phyloP scores from a whole-genome alignment of 2,113 vertebrate genomes.

The Chaetodon auriga region DNA sequence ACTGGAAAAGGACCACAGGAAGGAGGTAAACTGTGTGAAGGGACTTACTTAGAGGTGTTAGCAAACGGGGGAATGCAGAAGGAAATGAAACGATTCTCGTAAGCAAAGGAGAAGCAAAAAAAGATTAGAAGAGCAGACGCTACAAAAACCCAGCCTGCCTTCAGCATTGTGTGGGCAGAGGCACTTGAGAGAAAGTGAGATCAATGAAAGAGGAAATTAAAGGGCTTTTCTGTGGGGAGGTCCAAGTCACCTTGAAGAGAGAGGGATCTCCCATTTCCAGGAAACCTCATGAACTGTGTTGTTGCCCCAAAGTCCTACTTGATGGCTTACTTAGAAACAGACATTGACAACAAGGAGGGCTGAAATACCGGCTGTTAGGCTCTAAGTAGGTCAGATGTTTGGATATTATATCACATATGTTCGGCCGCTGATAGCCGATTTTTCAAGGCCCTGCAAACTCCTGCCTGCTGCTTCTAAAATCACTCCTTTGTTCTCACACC shows the following conservation, averaged over 20 bases:
- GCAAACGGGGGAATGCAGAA: not conserved
- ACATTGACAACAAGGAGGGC: slow-evolving; percentile 12
- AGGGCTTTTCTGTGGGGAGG: slow-evolving; percentile 57
- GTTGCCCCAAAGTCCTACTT: slow-evolving; percentile 6
- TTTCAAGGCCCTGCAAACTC: not conserved
- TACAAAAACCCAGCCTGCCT: slow-evolving; percentile 11
- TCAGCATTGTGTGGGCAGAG: slow-evolving; percentile 27
- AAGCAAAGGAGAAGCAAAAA: slow-evolving; percentile 21
- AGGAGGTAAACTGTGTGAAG: not conserved
- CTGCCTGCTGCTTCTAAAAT: not conserved
- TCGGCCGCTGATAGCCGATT: not conserved
- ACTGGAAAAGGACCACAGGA: not conserved
- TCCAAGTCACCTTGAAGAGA: slow-evolving; percentile 44
- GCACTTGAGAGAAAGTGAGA: slow-evolving; percentile 49
- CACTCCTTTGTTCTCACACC: not conserved
- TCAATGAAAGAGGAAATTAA: slow-evolving; percentile 65
- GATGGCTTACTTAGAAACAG: slow-evolving; percentile 23
- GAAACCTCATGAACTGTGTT: slow-evolving; percentile 31
- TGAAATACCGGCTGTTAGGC: slow-evolving; percentile 11
- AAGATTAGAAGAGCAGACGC: slow-evolving; percentile 17
- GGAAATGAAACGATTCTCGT: slow-evolving; percentile 19
- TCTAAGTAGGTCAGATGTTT: slow-evolving; percentile 40
- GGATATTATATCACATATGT: not conserved
- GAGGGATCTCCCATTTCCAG: slow-evolving; percentile 36
- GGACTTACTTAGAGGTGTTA: slow-evolving; percentile 2